These are phyloP conservation scores for Dipus sagitta DNA, from an alignment of 2,797 vertebrate genomes.

Conservation along the genomic window DNA sequence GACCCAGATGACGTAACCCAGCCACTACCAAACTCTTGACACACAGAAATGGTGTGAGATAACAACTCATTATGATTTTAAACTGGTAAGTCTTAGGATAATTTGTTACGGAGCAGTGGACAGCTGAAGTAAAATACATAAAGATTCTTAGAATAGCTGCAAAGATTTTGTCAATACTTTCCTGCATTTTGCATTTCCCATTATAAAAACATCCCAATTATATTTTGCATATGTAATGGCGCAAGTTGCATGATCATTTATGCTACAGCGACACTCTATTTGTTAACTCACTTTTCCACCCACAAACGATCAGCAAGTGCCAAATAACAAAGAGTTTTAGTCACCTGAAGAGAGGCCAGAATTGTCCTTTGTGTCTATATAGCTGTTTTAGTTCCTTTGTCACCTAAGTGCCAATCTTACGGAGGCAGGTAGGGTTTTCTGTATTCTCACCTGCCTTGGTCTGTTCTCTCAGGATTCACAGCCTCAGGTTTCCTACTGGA, in stretches of 20 bases:
- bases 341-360: neutral
- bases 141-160: neutral
- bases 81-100: conserved; percentile 2
- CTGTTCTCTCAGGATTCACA: neutral
- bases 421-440: neutral
- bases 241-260: neutral
- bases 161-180: neutral
- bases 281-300: neutral
- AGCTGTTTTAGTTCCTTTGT: neutral
- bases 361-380: neutral
- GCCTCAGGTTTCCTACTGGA: neutral
- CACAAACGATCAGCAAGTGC: neutral
- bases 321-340: conserved; percentile 15
- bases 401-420: neutral
- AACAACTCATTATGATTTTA: conserved; percentile 53
- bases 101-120: conserved; percentile 24
- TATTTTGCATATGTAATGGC: neutral
- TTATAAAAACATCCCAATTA: neutral
- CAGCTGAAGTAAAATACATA: neutral
- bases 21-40: conserved; percentile 34
- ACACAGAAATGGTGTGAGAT: neutral
- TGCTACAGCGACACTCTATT: neutral
- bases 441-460: neutral
- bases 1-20: neutral
- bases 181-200: neutral